Evolutionary conservation across 2,797 vertebrate genomes (phyloP).

Genomic region (Lagocephalus sceleratus): DNA sequence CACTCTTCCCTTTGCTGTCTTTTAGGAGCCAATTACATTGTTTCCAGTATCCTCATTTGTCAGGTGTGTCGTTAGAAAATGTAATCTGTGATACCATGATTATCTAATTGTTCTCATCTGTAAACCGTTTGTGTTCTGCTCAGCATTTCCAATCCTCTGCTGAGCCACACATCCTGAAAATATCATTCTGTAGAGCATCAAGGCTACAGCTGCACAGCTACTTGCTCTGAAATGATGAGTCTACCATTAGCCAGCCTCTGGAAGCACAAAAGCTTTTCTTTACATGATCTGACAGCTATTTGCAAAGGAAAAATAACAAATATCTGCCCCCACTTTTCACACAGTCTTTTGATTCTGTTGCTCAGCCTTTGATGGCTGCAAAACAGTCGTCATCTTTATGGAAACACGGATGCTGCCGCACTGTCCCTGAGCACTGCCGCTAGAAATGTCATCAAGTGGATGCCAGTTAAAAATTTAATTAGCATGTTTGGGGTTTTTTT

Average conservation of each 20-base stretch:
- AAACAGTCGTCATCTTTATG: conserved; percentile 28
- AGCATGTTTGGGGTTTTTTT: conserved; percentile 15
- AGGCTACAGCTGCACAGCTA: conserved; percentile 12
- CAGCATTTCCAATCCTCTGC: conserved; percentile 17
- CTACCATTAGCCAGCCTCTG: conserved; percentile 29
- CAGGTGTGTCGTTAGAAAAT: neutral
- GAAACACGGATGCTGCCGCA: conserved; percentile 42
- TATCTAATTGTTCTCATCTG: conserved; percentile 9
- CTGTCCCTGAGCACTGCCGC: conserved; percentile 30
- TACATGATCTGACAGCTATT: conserved; percentile 47
- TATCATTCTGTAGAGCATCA: conserved; percentile 21
- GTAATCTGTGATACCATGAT: conserved; percentile 9
- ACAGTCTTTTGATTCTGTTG: conserved; percentile 27
- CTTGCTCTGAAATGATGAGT: conserved; percentile 30
- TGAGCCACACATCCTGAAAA: conserved; percentile 22
- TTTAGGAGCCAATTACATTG: conserved; percentile 5
- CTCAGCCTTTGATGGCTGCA: conserved; percentile 23
- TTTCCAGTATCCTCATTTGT: conserved; percentile 12
- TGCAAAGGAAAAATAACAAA: conserved; percentile 24
- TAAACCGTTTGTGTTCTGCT: neutral
- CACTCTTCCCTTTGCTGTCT: conserved; percentile 2
- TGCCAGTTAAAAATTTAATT: conserved; percentile 46
- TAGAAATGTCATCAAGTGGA: conserved; percentile 36
- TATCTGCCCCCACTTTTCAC: conserved; percentile 23
- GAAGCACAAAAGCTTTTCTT: conserved; percentile 27